A percentile compares a stretch with the other conserved stretches of the same genome.
Conservation (phyloP, 2,113 vertebrate species). For the Onychostruthus taczanowskii region DNA sequence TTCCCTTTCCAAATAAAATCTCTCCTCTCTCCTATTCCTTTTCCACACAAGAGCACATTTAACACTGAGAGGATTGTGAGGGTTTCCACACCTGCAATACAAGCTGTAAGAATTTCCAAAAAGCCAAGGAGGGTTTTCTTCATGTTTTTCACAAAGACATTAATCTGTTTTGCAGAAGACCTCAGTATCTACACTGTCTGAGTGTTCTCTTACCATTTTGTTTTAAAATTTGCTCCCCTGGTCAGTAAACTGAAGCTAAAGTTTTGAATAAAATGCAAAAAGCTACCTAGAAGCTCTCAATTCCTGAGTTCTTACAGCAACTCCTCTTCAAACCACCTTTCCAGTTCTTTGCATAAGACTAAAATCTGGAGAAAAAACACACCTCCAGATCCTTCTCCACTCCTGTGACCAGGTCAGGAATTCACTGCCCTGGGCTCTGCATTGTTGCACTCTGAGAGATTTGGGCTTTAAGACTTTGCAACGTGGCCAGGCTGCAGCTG, state of each 20-base stretch:
- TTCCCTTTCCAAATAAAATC: neutral
- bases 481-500: neutral
- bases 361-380: neutral
- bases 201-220: neutral
- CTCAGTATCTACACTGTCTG: neutral
- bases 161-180: neutral
- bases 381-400: neutral
- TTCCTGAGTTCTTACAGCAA: neutral
- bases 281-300: neutral
- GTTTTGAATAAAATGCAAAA: neutral
- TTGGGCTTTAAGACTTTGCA: neutral
- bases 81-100: neutral
- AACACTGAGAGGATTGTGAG: neutral
- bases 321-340: neutral
- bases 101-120: neutral
- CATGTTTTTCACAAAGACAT: neutral
- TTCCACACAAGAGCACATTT: neutral
- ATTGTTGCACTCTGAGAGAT: neutral
- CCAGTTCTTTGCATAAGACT: neutral
- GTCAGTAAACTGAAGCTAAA: neutral
- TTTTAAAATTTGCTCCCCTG: neutral
- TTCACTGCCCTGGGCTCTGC: neutral
- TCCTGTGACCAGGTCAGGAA: neutral
- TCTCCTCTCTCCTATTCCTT: neutral
- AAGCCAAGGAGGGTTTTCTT: neutral